phyloP scores from a whole-genome alignment of 2,888 invertebrate species.

The Drosophila macrospina region DNA sequence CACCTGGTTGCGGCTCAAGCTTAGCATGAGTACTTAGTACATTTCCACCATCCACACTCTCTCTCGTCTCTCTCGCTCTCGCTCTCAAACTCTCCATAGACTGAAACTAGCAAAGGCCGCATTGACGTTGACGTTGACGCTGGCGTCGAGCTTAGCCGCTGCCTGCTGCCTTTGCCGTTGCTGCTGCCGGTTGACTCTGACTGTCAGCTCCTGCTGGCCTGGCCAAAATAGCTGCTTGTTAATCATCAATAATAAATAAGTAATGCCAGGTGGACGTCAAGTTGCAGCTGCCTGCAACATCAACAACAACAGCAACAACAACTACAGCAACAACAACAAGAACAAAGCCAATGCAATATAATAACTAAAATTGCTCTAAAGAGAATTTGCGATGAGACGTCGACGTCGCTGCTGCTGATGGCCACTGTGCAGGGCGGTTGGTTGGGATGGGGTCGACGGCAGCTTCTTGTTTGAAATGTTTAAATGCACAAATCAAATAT shows the following conservation, averaged over 20 bases:
- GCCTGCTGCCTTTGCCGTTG: conserved; percentile 2
- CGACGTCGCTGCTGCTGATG: conserved; percentile 34
- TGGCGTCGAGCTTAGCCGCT: conserved; percentile 33
- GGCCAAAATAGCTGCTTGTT: conserved; percentile 69
- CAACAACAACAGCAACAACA: conserved; percentile 24
- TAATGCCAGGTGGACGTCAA: conserved; percentile 69
- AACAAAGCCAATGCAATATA: conserved; percentile 77
- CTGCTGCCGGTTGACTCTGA: conserved; percentile 8
- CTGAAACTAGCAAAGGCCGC: conserved; percentile 34
- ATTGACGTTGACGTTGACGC: conserved; percentile 48
- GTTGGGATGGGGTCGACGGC: neutral
- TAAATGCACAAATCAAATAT: conserved; percentile 80
- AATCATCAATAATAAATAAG: conserved; percentile 78
- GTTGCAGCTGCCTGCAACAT: conserved; percentile 40
- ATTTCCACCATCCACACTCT: neutral
- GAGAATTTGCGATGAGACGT: conserved; percentile 73
- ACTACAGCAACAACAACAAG: conserved; percentile 15
- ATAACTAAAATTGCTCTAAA: conserved; percentile 78
- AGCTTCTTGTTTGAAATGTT: conserved; percentile 71
- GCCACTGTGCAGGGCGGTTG: neutral
- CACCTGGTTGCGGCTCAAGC: conserved; percentile 26
- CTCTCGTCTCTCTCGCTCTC: neutral
- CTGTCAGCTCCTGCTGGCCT: conserved; percentile 38
- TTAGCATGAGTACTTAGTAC: conserved; percentile 11
- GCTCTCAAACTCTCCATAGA: too few species aligned